Percentiles rank a stretch among this genome's conserved stretches.
These are phyloP conservation scores for Alcedo atthis DNA, from an alignment of 2,797 vertebrate genomes.

Conservation along the genomic window DNA sequence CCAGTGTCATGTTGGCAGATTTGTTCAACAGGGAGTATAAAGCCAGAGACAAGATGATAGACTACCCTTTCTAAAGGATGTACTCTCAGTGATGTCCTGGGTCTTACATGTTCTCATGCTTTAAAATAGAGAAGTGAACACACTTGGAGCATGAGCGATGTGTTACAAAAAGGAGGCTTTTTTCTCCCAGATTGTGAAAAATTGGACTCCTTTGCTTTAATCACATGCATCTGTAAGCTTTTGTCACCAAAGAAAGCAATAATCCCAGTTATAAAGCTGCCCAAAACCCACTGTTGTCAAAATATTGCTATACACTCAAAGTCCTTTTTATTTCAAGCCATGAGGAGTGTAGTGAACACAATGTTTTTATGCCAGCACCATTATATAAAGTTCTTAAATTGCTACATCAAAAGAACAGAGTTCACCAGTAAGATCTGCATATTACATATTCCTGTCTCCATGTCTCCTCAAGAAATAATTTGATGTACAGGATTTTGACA, in stretches of 20 bases:
- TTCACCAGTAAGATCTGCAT: not conserved
- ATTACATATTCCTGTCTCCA: not conserved
- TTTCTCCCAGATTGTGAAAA: not conserved
- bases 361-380: not conserved
- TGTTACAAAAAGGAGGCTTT: not conserved
- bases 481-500: not conserved
- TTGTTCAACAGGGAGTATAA: slow-evolving; percentile 42
- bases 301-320: not conserved
- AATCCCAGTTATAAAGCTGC: not conserved
- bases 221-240: not conserved
- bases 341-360: not conserved
- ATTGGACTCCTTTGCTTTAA: not conserved
- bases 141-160: not conserved
- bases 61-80: slow-evolving; percentile 33
- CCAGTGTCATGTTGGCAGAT: slow-evolving; percentile 63
- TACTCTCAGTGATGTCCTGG: not conserved
- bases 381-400: not conserved
- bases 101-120: not conserved
- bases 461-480: not conserved
- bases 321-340: not conserved
- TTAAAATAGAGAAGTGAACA: slow-evolving; percentile 18
- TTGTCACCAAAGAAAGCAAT: not conserved
- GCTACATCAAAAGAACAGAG: not conserved
- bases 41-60: slow-evolving; percentile 48
- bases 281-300: not conserved